Evolutionary conservation across 2,888 invertebrate genomes (phyloP), one percentile per base, ranked within the genome.

Genomic region (Polymixis flavicincta): DNA sequence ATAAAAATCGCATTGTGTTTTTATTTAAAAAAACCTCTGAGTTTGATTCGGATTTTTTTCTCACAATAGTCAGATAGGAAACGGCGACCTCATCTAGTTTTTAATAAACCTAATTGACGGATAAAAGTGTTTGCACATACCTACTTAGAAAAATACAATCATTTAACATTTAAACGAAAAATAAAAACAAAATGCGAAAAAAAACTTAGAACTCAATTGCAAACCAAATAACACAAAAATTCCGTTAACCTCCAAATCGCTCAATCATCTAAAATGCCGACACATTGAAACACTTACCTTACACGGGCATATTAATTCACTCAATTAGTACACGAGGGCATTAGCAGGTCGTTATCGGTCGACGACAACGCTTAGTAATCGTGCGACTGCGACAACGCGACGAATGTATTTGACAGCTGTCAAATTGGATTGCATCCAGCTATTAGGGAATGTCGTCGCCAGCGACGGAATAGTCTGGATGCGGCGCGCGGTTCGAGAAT

Each of bases 351-450:
- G 94, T 94, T 93, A 93, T 91, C 89, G 92, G 89, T 87, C 91
- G 89, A 92, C 85, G 80, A 85, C 92, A 89, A 90, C 89, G 91
- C 89, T 91, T 90, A 87, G 92, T 93, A 94, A 94, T 94, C 93
- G 93, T 92, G 89, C 92, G 90, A 91, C 92, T 91, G 88, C 93
- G 94, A 94, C 94, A 92, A 90, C 91, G 91, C 93, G 92, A 92
- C 93, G 94, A 93, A 93, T 96, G 96, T 95, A 92, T 94, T 95
- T 95, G 96, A 96, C 96, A 95, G 94, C 94, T 95, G 95, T 95
- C 96, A 96, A 95, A 95, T 93, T 95, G 95, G 94, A 95, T 96
- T 93, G 94, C 94, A 94, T 93, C 92, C 88, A 92, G 94, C 95
- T 95, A 95, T 95, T 95, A 95, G 94, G 94, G 92, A 93, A 94